A percentile compares a stretch with the other conserved stretches of the same genome.
Evolutionary conservation across 2,888 invertebrate species (phyloP).

Genomic region (Lithodes maja): DNA sequence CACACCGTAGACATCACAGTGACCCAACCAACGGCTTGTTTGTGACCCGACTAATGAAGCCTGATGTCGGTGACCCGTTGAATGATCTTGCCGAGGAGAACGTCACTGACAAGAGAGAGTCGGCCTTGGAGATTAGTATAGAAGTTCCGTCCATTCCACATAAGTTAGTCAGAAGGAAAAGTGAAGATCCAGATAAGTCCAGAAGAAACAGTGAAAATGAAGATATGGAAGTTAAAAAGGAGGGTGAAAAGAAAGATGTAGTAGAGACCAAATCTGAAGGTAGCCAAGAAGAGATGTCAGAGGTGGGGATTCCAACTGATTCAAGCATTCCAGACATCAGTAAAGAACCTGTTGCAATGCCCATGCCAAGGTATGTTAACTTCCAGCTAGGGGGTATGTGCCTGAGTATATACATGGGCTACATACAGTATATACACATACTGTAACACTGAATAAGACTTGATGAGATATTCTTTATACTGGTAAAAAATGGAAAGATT

Average conservation of each 20-base stretch:
- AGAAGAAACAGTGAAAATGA: not conserved
- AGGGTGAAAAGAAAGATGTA: not conserved
- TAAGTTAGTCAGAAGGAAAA: no score
- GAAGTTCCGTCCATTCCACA: not conserved
- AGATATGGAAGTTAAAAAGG: not conserved
- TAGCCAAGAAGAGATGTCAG: not conserved
- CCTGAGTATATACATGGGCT: no score
- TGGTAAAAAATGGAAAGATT: no score
- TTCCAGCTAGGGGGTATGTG: no score
- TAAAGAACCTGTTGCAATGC: slow-evolving; percentile 16
- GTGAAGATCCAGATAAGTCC: not conserved
- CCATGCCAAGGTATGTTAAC: slow-evolving; percentile 49
- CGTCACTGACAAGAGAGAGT: slow-evolving; percentile 1
- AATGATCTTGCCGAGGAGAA: slow-evolving; percentile 42
- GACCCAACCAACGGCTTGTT: slow-evolving; percentile 62
- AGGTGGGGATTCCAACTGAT: not conserved
- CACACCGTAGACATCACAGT: slow-evolving; percentile 57
- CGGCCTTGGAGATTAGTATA: not conserved
- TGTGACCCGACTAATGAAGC: not conserved
- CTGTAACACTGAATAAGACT: no score
- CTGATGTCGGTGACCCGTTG: slow-evolving; percentile 2
- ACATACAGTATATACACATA: no score
- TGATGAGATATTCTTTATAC: no score
- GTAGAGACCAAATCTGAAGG: not conserved
- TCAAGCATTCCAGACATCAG: not conserved